Evolutionary conservation across 2,113 vertebrate species (phyloP), one percentile per base, ranked within the genome.

Genomic region (Origma solitaria): DNA sequence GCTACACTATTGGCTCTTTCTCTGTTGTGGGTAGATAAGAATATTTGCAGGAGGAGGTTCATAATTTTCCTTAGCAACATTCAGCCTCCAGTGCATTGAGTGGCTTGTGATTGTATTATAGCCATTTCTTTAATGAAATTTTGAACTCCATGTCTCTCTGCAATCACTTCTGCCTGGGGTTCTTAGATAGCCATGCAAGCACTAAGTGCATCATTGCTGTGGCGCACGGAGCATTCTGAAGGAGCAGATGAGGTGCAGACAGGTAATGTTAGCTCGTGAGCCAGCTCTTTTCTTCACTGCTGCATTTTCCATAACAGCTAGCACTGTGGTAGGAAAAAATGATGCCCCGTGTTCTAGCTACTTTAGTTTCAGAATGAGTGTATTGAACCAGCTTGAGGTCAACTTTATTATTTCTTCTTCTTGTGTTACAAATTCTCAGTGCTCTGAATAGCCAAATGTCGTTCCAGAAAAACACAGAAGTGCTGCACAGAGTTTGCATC

Each of bases 281-380:
- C 42, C 11, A 15, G 19, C 27, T n/a, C 57, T 40, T 89, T 72
- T 62, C 50, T 47, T 95, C 44, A 8, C 10, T 71, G 28, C 40
- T 92, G 57, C 45, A 30, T 91, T 95, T 95, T 91, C 78, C 81
- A 28, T 79, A 72, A 65, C 53, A 70, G 76, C 45, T 64, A 76
- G 79, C 44, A 15, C 38, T 61, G 66, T 65, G 84, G 89, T 92
- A 95, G 91, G 95, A 97, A 96, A 94, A 96, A 91, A 62, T 69
- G n/a, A 89, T 84, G 84, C 47, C n/a, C 93, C 35, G 14, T 3
- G 3, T 50, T 83, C 82, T 86, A 75, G 68, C 68, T 90, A 33
- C 44, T 83, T 77, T 16, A 81, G 72, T 95, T 95, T 90, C 88
- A 84, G 51, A 86, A 86, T 93, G 68, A 94, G 28, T 86, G 16